A percentile compares a stretch with the other conserved stretches of the same genome.
Evolutionary conservation across 2,797 vertebrate genomes (phyloP).

Genomic region (Microchirus variegatus): DNA sequence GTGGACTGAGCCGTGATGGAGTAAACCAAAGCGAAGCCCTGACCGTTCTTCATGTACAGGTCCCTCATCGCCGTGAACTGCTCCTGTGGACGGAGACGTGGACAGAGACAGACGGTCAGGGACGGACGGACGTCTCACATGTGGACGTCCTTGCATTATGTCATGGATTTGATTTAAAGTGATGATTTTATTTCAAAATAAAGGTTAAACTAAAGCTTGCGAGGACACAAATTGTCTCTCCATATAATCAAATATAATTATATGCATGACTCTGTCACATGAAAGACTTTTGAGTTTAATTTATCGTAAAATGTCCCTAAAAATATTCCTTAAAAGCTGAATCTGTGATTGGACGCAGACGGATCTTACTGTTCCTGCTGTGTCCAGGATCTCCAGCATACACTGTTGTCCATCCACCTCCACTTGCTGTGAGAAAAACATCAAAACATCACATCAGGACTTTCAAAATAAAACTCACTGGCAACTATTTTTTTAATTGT

Average conservation of each 20-base stretch:
- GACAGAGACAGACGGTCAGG: background rate
- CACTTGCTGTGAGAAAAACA: constrained; percentile 88
- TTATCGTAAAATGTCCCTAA: too few species aligned
- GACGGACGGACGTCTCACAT: too few species aligned
- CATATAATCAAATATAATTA: too few species aligned
- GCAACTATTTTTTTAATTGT: too few species aligned
- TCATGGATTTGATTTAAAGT: too few species aligned
- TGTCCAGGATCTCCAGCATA: constrained; percentile 97
- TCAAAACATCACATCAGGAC: background rate
- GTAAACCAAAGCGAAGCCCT: constrained; percentile 96
- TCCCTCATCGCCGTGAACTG: constrained; percentile 97
- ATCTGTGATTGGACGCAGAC: background rate
- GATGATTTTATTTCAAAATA: too few species aligned
- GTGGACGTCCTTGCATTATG: too few species aligned
- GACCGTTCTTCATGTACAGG: constrained; percentile 97
- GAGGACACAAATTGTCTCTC: too few species aligned
- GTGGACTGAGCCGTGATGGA: constrained; percentile 97
- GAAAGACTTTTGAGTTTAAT: too few species aligned
- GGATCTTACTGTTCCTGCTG: constrained; percentile 91
- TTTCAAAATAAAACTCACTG: background rate
- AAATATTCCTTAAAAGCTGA: too few species aligned
- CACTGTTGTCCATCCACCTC: constrained; percentile 96
- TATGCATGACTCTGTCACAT: too few species aligned
- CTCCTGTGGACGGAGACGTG: constrained; percentile 77
- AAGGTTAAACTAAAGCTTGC: too few species aligned